Evolutionary conservation across 2,797 vertebrate genomes (phyloP), one percentile per base, ranked within the genome.

Genomic region (Rachycentron canadum): DNA sequence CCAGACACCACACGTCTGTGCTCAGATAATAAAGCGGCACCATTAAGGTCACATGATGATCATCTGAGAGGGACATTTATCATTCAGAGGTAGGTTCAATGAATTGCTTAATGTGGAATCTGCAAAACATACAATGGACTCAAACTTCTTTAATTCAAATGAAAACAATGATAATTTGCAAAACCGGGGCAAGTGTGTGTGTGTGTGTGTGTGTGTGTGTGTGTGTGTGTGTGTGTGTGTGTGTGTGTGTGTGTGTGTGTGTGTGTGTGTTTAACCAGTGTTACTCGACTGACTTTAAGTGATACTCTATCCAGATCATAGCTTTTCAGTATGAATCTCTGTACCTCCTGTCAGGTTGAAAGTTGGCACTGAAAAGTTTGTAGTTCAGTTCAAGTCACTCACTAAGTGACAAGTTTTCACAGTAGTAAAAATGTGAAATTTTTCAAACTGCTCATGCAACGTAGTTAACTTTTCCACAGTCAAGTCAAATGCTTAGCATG

Each of bases 341-440:
- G 23, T 38, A 30, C 32, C 25, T 36, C 34, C 38, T 61, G 57
- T 21, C 32, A 52, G 10, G 40, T 60, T 58, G n/a, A 69, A 57
- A 60, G 17, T 17, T 34, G 1, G 21, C 43, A 62, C 26, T 63
- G 55, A 60, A 26, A 64, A 14, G 43, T 65, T 57, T 73, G 55
- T 28, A 32, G 23, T 7, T 52, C 19, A 34, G 63, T 82, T 81
- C 30, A 50, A 64, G 65, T 74, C n/a, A 64, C 28, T 36, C 38
- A 71, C 16, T 79, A 79, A 40, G 23, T 71, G 62, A 69, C 65
- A 73, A 0, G 65, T 67, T 81, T 57, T 49, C 50, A 72, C 52
- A 47, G 36, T 17, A 14, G 21, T 58, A 58, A 36, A 56, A 76
- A 32, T 28, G 14, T 26, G 52, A 55, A 64, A 77, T 47, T 53